phyloP scores from a whole-genome alignment of 1,140 invertebrate genomes.

The Eufriesea mexicana region DNA sequence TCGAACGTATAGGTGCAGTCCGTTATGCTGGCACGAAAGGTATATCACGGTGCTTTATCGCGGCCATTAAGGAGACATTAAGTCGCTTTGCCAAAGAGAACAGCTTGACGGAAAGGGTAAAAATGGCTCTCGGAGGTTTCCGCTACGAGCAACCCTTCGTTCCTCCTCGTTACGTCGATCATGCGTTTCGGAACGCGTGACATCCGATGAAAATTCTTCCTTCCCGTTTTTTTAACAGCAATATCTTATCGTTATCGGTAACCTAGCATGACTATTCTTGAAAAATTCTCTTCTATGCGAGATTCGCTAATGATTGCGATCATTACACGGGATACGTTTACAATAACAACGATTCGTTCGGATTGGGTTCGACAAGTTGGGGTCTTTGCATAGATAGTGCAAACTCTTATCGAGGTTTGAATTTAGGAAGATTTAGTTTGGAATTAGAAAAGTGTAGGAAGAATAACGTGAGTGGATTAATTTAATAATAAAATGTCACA shows the following conservation, averaged over 20 bases:
- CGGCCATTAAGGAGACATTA: conserved; percentile 69
- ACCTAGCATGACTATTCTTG: conserved; percentile 16
- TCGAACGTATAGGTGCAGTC: conserved; percentile 34
- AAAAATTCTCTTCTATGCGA: neutral
- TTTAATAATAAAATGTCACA: too few species aligned
- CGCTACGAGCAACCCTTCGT: conserved; percentile 44
- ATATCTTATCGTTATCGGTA: conserved; percentile 50
- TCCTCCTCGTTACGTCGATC: neutral
- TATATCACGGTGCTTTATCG: conserved; percentile 68
- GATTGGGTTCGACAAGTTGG: neutral
- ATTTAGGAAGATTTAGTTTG: too few species aligned
- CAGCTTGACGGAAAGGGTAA: conserved; percentile 61
- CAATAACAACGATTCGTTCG: neutral
- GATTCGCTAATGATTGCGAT: conserved; percentile 17
- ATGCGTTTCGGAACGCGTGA: conserved; percentile 30
- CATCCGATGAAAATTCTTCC: neutral
- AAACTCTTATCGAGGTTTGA: too few species aligned
- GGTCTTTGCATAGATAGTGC: too few species aligned
- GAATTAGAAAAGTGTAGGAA: too few species aligned
- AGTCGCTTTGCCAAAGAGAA: conserved; percentile 64
- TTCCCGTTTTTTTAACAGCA: neutral
- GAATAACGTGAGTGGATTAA: too few species aligned
- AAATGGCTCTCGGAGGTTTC: conserved; percentile 54
- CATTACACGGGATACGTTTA: neutral
- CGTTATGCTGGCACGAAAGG: conserved; percentile 50